Conservation (phyloP, 2,888 invertebrate species). For the Invenusta paracnida region DNA sequence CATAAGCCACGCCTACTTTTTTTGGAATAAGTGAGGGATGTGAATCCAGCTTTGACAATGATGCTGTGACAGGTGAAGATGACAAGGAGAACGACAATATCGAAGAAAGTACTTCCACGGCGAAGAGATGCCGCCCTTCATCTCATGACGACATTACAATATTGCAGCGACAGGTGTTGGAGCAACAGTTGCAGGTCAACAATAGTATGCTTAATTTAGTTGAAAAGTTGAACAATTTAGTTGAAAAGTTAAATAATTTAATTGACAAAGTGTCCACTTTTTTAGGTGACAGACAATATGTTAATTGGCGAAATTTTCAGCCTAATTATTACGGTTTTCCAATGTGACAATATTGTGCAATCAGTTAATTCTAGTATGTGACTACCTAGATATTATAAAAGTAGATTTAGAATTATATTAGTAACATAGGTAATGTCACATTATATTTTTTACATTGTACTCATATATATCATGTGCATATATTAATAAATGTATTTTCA, state of each 20-base stretch:
- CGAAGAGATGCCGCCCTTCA: neutral
- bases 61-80: neutral
- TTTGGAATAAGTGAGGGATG: neutral
- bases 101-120: neutral
- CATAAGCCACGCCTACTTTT: neutral
- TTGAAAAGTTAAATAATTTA: neutral
- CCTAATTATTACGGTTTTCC: neutral
- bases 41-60: neutral
- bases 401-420: neutral
- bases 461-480: neutral
- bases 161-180: neutral
- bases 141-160: neutral
- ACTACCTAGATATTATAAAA: neutral
- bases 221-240: neutral
- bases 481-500: neutral
- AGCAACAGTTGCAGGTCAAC: neutral
- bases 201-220: neutral
- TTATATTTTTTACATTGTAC: neutral
- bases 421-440: neutral
- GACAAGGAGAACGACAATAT: neutral
- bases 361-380: neutral
- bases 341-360: neutral
- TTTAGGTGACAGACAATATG: no score
- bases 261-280: neutral
- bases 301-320: neutral